phyloP scores from a whole-genome alignment of 1,140 invertebrate genomes.

The Trichonephila inaurata region DNA sequence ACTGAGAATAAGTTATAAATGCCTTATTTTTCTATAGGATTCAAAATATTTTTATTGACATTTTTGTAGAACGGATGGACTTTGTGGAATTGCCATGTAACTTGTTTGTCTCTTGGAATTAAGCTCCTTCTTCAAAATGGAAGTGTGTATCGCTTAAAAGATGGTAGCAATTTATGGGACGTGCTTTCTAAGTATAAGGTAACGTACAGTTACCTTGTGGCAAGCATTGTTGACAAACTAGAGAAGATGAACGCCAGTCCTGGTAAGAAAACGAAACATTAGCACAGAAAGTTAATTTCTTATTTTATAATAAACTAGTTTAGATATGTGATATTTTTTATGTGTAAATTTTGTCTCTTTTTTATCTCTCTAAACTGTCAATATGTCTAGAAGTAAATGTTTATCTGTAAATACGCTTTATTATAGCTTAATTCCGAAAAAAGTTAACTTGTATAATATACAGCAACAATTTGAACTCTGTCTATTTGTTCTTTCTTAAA shows the following conservation, averaged over 20 bases:
- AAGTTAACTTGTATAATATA: too few species aligned
- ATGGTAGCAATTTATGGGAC: constrained; percentile 79
- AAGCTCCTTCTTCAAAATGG: constrained; percentile 22
- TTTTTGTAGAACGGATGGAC: constrained; percentile 48
- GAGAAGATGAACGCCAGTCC: constrained; percentile 31
- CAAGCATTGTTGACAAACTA: constrained; percentile 49
- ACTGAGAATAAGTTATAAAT: too few species aligned
- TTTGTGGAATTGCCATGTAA: constrained; percentile 34
- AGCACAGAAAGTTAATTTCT: background rate
- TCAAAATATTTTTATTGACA: background rate
- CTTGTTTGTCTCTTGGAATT: background rate
- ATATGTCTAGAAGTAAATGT: too few species aligned
- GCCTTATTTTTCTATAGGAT: background rate
- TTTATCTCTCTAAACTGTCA: too few species aligned
- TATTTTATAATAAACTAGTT: too few species aligned
- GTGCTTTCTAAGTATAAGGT: constrained; percentile 46
- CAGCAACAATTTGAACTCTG: too few species aligned
- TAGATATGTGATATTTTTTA: too few species aligned
- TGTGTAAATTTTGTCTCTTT: too few species aligned
- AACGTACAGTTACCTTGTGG: background rate
- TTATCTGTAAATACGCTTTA: too few species aligned
- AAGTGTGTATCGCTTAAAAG: constrained; percentile 79
- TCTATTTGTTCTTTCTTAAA: too few species aligned
- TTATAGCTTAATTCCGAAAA: too few species aligned
- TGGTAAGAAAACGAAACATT: background rate